A percentile compares a stretch with the other conserved stretches of the same genome.
phyloP scores from a whole-genome alignment of 30 jellyfish, hydroid and myxozoan genomes.

The Turritopsis rubra region DNA sequence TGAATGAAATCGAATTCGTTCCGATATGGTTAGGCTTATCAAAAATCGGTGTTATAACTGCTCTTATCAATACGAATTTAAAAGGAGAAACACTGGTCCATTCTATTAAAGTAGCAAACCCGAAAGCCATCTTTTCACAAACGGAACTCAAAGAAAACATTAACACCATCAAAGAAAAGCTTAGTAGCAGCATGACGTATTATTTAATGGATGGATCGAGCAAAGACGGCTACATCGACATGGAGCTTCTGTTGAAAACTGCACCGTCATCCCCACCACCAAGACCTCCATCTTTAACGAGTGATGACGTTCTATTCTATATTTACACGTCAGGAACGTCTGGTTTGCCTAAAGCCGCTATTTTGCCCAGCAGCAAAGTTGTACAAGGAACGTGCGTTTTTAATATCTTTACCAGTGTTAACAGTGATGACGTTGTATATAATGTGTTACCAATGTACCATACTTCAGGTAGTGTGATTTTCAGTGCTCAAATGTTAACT shows the following conservation, averaged over 20 bases:
- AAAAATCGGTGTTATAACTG: conserved; percentile 56
- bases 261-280: neutral
- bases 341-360: conserved; percentile 87
- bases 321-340: conserved; percentile 89
- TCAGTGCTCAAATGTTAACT: conserved; percentile 40
- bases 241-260: neutral
- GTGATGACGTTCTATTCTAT: conserved; percentile 29
- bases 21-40: conserved; percentile 78
- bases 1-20: conserved; percentile 25
- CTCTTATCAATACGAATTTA: conserved; percentile 53
- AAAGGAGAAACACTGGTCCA: conserved; percentile 55
- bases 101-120: conserved; percentile 46
- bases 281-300: neutral
- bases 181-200: neutral
- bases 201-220: neutral
- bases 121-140: conserved; percentile 52
- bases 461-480: conserved; percentile 66
- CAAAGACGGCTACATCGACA: neutral
- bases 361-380: conserved; percentile 35
- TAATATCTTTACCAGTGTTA: conserved; percentile 28
- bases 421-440: conserved; percentile 43
- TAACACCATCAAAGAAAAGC: neutral
- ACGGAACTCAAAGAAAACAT: conserved; percentile 3
- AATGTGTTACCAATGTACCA: conserved; percentile 78
- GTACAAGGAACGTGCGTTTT: conserved; percentile 40